Evolutionary conservation across 2,113 vertebrate genomes (phyloP).

Genomic region (Microtus ochrogaster): DNA sequence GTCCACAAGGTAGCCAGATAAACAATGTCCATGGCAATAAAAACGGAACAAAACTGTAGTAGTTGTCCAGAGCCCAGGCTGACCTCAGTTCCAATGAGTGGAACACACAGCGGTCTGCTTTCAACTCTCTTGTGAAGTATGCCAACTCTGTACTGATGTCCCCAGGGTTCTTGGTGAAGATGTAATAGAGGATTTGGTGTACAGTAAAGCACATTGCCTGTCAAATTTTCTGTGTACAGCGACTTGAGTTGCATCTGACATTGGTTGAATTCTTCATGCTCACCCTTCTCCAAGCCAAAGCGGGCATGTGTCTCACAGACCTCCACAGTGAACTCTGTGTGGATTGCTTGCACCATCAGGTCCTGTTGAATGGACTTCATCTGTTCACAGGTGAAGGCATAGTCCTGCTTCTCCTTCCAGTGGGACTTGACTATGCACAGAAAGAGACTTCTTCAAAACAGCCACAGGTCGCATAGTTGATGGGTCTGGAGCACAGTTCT

Average conservation of each 20-base stretch:
- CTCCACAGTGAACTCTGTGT: slow-evolving; percentile 95
- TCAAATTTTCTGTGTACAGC: slow-evolving; percentile 91
- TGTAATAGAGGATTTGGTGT: slow-evolving; percentile 94
- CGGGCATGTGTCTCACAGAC: slow-evolving; percentile 95
- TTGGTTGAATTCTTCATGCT: slow-evolving; percentile 97
- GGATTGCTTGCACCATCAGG: slow-evolving; percentile 94
- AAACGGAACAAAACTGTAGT: slow-evolving; percentile 92
- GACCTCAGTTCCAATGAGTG: slow-evolving; percentile 91
- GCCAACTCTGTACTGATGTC: slow-evolving; percentile 95
- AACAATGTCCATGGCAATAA: slow-evolving; percentile 91
- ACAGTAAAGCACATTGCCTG: slow-evolving; percentile 86
- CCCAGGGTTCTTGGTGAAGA: slow-evolving; percentile 95
- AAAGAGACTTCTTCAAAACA: slow-evolving; percentile 91
- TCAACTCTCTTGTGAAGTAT: slow-evolving; percentile 91
- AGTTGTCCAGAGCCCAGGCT: slow-evolving; percentile 95
- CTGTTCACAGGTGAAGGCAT: slow-evolving; percentile 94
- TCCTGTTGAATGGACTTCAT: slow-evolving; percentile 96
- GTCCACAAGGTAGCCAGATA: slow-evolving; percentile 95
- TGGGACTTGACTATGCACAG: slow-evolving; percentile 90
- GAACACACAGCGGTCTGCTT: slow-evolving; percentile 90
- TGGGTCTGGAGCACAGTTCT: slow-evolving; percentile 94
- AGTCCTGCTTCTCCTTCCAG: slow-evolving; percentile 94
- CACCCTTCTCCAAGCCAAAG: slow-evolving; percentile 95
- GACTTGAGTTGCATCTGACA: slow-evolving; percentile 96
- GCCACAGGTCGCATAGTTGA: slow-evolving; percentile 92